A percentile compares a stretch with the other conserved stretches of the same genome.
Conservation (phyloP, 2,888 invertebrate species). For the Amiota communis region DNA sequence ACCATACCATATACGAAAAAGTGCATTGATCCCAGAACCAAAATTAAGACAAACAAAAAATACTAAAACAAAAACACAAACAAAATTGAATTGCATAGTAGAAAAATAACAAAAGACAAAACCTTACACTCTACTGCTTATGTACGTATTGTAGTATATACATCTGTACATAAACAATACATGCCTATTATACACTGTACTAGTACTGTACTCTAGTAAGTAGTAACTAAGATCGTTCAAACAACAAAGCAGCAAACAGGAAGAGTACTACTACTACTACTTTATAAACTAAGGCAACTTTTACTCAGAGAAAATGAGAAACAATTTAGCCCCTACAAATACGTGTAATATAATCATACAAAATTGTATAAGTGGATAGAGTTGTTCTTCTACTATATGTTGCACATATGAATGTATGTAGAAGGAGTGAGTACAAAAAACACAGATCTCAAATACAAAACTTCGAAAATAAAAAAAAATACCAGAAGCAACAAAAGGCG, state of each 20-base stretch:
- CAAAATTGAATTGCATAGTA: conserved; percentile 17
- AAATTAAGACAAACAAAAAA: not conserved
- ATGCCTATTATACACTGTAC: too few relatives aligned
- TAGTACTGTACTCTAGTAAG: not conserved
- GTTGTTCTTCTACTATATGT: too few relatives aligned
- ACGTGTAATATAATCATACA: too few relatives aligned
- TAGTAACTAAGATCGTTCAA: not conserved
- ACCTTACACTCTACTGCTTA: too few relatives aligned
- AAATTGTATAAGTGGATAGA: too few relatives aligned
- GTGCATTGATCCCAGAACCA: conserved; percentile 21
- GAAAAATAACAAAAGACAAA: conserved; percentile 3
- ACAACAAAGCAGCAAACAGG: conserved; percentile 18
- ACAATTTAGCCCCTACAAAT: conserved; percentile 26
- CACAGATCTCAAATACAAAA: not conserved
- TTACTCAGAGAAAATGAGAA: conserved; percentile 26
- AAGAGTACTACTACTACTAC: too few relatives aligned
- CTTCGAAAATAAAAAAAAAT: conserved; percentile 29
- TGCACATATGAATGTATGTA: too few relatives aligned
- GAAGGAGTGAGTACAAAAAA: too few relatives aligned
- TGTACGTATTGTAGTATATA: too few relatives aligned
- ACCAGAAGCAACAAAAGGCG: conserved; percentile 28
- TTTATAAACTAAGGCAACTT: conserved; percentile 13
- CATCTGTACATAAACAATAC: too few relatives aligned
- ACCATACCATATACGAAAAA: not conserved
- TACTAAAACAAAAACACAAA: not conserved